Evolutionary conservation across 2,113 vertebrate species (phyloP), one percentile per base, ranked within the genome.

Genomic region (Sitta europaea): DNA sequence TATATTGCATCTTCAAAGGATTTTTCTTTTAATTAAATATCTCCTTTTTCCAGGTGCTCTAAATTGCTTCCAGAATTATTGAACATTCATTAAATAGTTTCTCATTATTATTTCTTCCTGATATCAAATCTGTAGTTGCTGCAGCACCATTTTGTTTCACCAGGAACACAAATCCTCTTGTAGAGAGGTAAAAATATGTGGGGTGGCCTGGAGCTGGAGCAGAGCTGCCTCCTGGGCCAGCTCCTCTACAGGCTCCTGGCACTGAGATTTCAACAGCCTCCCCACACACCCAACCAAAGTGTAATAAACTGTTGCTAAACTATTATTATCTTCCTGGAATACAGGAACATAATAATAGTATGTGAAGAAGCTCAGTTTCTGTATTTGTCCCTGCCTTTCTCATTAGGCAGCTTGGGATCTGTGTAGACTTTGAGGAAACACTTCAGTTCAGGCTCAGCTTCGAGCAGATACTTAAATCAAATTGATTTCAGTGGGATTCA

Each of bases 1-100:
- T 12, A 10, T 29, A 31, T 63, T 63, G 12, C 27, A 43, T 50
- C 81, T 93, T 90, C 70, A 86, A 55, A 84, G 24, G 48, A 70
- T 65, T 94, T 73, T 74, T 70, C 77, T 91, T 76, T 81, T 62
- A 74, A 67, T 80, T 74, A 77, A 89, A 16, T 16, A 33, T 42
- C 31, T 63, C 24, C 22, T 77, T 71, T 76, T 65, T 47, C 53
- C 74, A 68, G 62, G 55, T 94, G 33, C 71, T 66, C 38, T 66
- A 85, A 65, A 54, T 45, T 0, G 0, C 45, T 81, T 92, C 48
- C 16, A 45, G 54, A 75, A 63, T 0, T 2, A 18, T 58, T 45
- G 43, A 57, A 33, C 0, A 0, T 43, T 21, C 36, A 29, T 73
- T 6, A 73, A 80, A 40, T 70, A 36, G 38, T 77, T 93, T 73